phyloP scores from a whole-genome alignment of 1,140 invertebrate genomes.

The Leguminivora glycinivorella region DNA sequence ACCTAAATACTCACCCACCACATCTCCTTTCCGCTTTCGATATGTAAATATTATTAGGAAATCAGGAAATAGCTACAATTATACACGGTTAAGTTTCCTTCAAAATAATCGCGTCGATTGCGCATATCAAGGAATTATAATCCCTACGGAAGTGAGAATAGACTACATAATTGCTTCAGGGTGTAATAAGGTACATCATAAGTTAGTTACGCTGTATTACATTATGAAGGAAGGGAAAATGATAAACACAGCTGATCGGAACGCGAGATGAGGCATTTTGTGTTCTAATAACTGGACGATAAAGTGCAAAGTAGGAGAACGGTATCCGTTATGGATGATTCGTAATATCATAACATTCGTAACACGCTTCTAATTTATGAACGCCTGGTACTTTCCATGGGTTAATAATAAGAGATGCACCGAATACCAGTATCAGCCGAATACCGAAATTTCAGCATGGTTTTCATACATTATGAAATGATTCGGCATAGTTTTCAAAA shows the following conservation, averaged over 20 bases:
- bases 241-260: background rate
- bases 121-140: background rate
- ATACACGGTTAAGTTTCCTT: constrained; percentile 33
- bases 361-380: constrained; percentile 34
- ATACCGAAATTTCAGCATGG: too few species aligned
- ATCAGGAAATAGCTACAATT: constrained; percentile 38
- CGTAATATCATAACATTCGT: constrained; percentile 7
- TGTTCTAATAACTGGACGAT: background rate
- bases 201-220: constrained; percentile 22
- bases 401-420: too few species aligned
- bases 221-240: constrained; percentile 12
- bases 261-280: background rate
- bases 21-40: constrained; percentile 43
- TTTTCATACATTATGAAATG: too few species aligned
- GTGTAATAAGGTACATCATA: constrained; percentile 1
- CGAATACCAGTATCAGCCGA: too few species aligned
- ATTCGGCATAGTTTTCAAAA: too few species aligned
- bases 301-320: background rate
- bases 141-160: background rate
- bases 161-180: constrained; percentile 6
- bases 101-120: constrained; percentile 8
- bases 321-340: constrained; percentile 1
- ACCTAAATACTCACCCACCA: constrained; percentile 49
- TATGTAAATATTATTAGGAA: constrained; percentile 36
- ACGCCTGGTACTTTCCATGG: constrained; percentile 31